A percentile compares a stretch with the other conserved stretches of the same genome.
Conservation (phyloP, 2,113 vertebrate species). For the Thymallus thymallus region DNA sequence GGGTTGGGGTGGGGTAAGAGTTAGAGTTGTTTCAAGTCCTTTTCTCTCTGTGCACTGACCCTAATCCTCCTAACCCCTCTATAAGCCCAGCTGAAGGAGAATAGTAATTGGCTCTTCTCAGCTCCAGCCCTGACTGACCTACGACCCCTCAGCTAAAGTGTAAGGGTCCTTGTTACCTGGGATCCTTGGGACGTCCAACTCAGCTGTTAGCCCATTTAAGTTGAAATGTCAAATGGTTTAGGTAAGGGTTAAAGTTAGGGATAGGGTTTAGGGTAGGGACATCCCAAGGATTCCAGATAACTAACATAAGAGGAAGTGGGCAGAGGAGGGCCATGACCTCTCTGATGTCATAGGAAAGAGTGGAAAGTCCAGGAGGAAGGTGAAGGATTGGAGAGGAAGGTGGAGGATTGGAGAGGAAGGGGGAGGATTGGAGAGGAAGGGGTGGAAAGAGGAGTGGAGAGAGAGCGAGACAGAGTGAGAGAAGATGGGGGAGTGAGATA, state of each 20-base stretch:
- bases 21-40: conserved; percentile 25
- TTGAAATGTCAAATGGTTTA: too few species aligned
- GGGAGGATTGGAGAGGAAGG: background rate
- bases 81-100: conserved; percentile 38
- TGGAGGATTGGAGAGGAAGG: conserved; percentile 20
- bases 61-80: conserved; percentile 16
- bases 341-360: conserved; percentile 50
- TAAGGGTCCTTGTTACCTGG: too few species aligned
- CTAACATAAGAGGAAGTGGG: conserved; percentile 40
- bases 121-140: conserved; percentile 61
- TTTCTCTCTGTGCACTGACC: too few species aligned
- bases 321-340: conserved; percentile 37
- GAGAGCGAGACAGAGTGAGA: background rate
- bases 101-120: conserved; percentile 67
- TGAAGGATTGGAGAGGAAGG: conserved; percentile 30
- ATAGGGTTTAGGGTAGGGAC: too few species aligned
- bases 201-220: too few species aligned
- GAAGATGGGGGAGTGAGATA: background rate
- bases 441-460: background rate
- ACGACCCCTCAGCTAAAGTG: background rate
- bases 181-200: too few species aligned
- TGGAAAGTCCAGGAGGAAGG: conserved; percentile 26
- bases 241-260: too few species aligned
- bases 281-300: conserved; percentile 21
- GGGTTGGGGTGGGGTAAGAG: conserved; percentile 47